A percentile compares a stretch with the other conserved stretches of the same genome.
Evolutionary conservation across 2,113 vertebrate species (phyloP).

Genomic region (Antechinus stuartii): DNA sequence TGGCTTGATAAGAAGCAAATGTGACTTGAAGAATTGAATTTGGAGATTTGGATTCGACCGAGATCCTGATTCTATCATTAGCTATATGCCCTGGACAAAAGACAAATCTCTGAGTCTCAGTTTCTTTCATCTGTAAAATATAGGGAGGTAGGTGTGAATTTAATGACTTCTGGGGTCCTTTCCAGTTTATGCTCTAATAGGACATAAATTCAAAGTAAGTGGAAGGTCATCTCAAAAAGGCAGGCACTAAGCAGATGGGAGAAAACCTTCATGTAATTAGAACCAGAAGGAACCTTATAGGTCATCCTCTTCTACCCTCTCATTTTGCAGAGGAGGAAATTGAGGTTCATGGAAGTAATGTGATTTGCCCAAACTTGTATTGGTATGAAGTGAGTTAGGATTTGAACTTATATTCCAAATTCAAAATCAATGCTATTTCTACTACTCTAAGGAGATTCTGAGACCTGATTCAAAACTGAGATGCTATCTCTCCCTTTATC

Average conservation of each 20-base stretch:
- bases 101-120: not conserved
- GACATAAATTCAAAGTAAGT: not conserved
- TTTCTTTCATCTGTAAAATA: not conserved
- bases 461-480: conserved; percentile 36
- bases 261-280: not conserved
- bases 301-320: not conserved
- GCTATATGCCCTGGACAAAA: not conserved
- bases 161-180: not conserved
- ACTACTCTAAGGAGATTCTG: conserved; percentile 10
- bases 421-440: not conserved
- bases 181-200: not conserved
- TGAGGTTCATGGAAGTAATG: not conserved
- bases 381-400: not conserved
- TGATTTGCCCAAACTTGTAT: not conserved
- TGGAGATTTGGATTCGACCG: not conserved
- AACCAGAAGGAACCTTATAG: too few relatives aligned
- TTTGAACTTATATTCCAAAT: not conserved
- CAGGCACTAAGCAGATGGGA: not conserved
- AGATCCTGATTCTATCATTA: not conserved
- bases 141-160: not conserved
- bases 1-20: not conserved
- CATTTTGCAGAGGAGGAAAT: not conserved
- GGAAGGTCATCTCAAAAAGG: too few relatives aligned
- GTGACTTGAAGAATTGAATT: not conserved
- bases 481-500: conserved; percentile 1